Evolutionary conservation across 1,140 invertebrate genomes (phyloP).

Genomic region (Mesaphorura yosii): DNA sequence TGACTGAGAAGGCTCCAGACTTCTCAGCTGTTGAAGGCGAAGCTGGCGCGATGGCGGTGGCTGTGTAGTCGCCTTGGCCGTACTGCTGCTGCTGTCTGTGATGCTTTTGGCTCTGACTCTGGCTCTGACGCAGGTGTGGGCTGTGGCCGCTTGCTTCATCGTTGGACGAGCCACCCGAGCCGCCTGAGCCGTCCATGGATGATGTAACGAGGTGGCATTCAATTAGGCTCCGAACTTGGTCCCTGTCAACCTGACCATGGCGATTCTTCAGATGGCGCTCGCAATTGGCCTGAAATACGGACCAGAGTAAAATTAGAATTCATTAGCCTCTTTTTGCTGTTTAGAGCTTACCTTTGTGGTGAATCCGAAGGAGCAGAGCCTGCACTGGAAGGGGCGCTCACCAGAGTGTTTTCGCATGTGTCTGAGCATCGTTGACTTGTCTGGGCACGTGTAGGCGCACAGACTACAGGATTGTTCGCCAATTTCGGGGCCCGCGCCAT

Average conservation of each 20-base stretch:
- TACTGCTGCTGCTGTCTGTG: too few relatives aligned
- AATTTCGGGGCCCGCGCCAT: slow-evolving; percentile 48
- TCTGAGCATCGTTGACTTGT: slow-evolving; percentile 76
- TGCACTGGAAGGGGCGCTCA: slow-evolving; percentile 85
- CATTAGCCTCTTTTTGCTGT: background rate
- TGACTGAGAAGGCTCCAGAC: too few relatives aligned
- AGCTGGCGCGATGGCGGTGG: slow-evolving; percentile 7
- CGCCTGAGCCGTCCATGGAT: too few relatives aligned
- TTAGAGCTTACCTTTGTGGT: slow-evolving; percentile 75
- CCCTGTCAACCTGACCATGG: slow-evolving; percentile 67
- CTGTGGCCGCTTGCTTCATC: too few relatives aligned
- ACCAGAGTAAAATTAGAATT: background rate
- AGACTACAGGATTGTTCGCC: too few relatives aligned
- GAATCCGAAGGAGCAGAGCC: slow-evolving; percentile 86
- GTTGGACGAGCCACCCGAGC: too few relatives aligned
- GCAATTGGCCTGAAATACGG: slow-evolving; percentile 53
- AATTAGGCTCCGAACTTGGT: slow-evolving; percentile 73
- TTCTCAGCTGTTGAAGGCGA: slow-evolving; percentile 24
- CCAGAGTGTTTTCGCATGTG: slow-evolving; percentile 89
- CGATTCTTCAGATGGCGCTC: slow-evolving; percentile 79
- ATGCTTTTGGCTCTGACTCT: too few relatives aligned
- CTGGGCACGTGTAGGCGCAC: slow-evolving; percentile 76
- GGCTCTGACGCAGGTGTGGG: slow-evolving; percentile 49
- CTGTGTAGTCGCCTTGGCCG: slow-evolving; percentile 6
- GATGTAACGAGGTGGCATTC: slow-evolving; percentile 80